Evolutionary conservation across 2,888 invertebrate genomes (phyloP).

Genomic region (Geotrupes spiniger): DNA sequence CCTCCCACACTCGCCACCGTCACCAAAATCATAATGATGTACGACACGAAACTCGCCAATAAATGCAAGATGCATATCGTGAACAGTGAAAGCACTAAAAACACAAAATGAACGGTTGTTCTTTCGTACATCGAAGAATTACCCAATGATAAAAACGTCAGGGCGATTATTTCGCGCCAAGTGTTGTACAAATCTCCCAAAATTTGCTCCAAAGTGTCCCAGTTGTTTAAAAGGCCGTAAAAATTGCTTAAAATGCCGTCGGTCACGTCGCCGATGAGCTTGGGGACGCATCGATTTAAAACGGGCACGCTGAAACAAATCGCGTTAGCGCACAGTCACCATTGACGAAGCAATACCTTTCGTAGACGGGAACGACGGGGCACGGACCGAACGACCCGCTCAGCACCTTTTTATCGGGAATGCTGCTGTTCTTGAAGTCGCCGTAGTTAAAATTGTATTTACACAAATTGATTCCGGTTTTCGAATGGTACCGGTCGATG

Average conservation of each 20-base stretch:
- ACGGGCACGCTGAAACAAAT: conserved; percentile 63
- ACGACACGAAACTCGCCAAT: conserved; percentile 79
- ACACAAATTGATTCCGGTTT: conserved; percentile 75
- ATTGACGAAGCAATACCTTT: conserved; percentile 54
- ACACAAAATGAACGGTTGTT: background rate
- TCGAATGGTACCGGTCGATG: conserved; percentile 67
- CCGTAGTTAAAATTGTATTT: conserved; percentile 66
- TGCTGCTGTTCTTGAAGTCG: conserved; percentile 45
- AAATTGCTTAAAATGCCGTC: conserved; percentile 66
- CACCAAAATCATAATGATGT: conserved; percentile 82
- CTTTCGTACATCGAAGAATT: conserved; percentile 43
- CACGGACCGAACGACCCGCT: conserved; percentile 67
- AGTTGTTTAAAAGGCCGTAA: conserved; percentile 79
- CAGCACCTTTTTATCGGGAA: conserved; percentile 35
- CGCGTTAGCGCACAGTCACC: conserved; percentile 13
- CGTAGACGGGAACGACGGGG: conserved; percentile 74
- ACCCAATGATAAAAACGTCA: conserved; percentile 81
- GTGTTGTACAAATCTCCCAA: conserved; percentile 84
- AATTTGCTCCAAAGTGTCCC: conserved; percentile 86
- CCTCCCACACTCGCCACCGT: conserved; percentile 73
- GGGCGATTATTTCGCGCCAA: conserved; percentile 80
- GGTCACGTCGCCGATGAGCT: conserved; percentile 63
- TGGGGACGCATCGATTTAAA: conserved; percentile 85
- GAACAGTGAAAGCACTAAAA: conserved; percentile 72
- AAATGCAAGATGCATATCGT: conserved; percentile 82